phyloP scores from a whole-genome alignment of 2,113 vertebrate species.

The Xerus inauris region DNA sequence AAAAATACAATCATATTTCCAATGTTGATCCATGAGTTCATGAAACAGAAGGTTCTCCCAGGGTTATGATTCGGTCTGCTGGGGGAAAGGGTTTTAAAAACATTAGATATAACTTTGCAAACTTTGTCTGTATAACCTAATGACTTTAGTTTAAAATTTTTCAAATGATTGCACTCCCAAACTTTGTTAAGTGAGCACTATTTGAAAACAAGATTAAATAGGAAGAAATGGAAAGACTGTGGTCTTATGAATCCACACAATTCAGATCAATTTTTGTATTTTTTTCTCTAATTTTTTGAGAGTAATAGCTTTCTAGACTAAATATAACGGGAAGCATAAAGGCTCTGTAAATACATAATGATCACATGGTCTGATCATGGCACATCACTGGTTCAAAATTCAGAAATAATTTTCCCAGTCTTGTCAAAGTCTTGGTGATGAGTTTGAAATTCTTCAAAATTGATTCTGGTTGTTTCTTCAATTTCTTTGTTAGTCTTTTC shows the following conservation, averaged over 20 bases:
- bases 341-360: neutral
- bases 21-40: neutral
- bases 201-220: neutral
- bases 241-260: neutral
- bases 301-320: conserved; percentile 18
- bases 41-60: neutral
- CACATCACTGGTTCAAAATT: neutral
- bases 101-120: neutral
- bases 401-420: conserved; percentile 40
- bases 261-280: neutral
- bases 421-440: neutral
- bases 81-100: neutral
- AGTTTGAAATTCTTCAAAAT: conserved; percentile 42
- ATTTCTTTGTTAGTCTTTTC: neutral
- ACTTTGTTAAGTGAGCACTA: neutral
- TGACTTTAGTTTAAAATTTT: conserved; percentile 36
- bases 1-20: conserved; percentile 41
- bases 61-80: neutral
- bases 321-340: neutral
- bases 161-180: neutral
- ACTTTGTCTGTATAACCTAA: neutral
- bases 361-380: neutral
- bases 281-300: conserved; percentile 41
- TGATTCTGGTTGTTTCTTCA: neutral
- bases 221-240: conserved; percentile 13